Evolutionary conservation across 2,113 vertebrate species (phyloP).

Genomic region (Isichthys henryi): DNA sequence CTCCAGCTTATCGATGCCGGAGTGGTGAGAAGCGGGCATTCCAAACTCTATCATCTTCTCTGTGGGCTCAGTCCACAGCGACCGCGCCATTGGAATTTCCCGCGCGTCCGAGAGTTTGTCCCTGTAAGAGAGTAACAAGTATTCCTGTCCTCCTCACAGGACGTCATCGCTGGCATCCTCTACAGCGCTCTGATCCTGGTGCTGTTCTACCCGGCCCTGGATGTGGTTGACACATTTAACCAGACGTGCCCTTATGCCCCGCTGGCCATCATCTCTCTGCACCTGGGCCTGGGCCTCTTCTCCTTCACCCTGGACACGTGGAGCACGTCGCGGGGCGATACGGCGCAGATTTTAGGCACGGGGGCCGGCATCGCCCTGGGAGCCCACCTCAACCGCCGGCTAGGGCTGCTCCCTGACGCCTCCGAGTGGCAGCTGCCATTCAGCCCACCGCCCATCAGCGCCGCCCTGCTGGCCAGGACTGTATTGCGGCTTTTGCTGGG

Average conservation of each 20-base stretch:
- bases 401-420: constrained; percentile 71
- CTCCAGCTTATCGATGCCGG: background rate
- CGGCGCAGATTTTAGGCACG: constrained; percentile 85
- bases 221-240: constrained; percentile 80
- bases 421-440: constrained; percentile 63
- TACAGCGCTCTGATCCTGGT: constrained; percentile 79
- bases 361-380: constrained; percentile 85
- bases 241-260: constrained; percentile 74
- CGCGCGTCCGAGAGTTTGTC: background rate
- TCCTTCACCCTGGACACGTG: constrained; percentile 93
- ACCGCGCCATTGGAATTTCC: background rate
- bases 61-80: background rate
- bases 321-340: constrained; percentile 94
- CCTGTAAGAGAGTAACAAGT: background rate
- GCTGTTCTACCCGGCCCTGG: constrained; percentile 76
- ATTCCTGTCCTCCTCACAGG: constrained; percentile 57
- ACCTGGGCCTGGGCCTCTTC: constrained; percentile 79
- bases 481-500: constrained; percentile 67
- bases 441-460: constrained; percentile 48
- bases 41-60: background rate
- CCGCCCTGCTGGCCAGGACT: constrained; percentile 57
- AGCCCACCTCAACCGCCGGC: constrained; percentile 65
- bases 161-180: constrained; percentile 80
- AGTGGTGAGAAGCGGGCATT: background rate
- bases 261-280: constrained; percentile 75